A percentile compares a stretch with the other conserved stretches of the same genome.
Evolutionary conservation across 2,888 invertebrate species (phyloP).

Genomic region (Salticus scenicus): DNA sequence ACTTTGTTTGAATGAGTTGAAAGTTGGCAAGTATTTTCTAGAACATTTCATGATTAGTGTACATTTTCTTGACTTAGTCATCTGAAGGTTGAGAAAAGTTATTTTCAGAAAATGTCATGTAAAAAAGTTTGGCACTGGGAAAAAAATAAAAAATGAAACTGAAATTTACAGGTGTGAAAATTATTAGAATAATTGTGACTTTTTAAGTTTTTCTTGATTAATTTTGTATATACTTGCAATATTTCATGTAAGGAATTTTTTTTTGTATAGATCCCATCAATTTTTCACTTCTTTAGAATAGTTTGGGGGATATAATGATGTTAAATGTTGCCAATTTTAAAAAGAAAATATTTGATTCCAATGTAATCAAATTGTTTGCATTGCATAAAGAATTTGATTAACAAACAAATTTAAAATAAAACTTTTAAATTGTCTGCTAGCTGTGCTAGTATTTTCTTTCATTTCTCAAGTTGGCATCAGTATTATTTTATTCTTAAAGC

Average conservation of each 20-base stretch:
- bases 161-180: no score
- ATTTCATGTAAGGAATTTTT: background rate
- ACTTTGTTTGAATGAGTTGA: no score
- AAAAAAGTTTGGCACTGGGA: no score
- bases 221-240: background rate
- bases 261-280: background rate
- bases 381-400: slow-evolving; percentile 11
- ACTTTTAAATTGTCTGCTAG: background rate
- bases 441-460: slow-evolving; percentile 6
- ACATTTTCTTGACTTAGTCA: no score
- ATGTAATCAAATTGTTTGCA: background rate
- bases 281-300: background rate
- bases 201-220: background rate
- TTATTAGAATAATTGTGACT: slow-evolving; percentile 5
- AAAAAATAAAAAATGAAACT: no score
- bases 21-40: no score
- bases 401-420: background rate
- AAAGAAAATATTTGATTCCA: background rate
- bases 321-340: background rate
- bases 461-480: background rate
- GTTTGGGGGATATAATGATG: background rate
- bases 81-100: no score
- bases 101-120: no score
- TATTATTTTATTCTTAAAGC: background rate
- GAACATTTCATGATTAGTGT: no score